Evolutionary conservation across 2,113 vertebrate genomes (phyloP).

Genomic region (Gracilinanus agilis): DNA sequence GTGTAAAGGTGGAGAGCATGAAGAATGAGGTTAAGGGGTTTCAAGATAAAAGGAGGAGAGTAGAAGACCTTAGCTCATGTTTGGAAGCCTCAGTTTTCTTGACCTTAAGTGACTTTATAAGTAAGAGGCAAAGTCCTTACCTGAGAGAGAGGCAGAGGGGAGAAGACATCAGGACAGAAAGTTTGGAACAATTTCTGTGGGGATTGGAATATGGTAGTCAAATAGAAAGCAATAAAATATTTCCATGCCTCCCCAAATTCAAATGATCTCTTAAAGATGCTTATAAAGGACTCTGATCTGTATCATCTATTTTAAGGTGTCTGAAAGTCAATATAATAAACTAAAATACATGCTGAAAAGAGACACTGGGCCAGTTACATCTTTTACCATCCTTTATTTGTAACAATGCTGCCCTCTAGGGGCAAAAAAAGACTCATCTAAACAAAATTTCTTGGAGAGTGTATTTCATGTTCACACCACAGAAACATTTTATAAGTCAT

Average conservation of each 20-base stretch:
- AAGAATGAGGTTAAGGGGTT: neutral
- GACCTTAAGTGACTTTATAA: neutral
- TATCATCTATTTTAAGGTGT: neutral
- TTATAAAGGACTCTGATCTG: neutral
- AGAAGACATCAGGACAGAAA: neutral
- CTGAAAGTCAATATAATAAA: neutral
- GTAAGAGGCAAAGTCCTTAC: neutral
- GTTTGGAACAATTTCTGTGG: too few relatives aligned
- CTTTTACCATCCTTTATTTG: constrained; percentile 16
- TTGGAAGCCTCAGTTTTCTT: neutral
- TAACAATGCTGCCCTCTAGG: constrained; percentile 72
- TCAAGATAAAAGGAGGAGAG: neutral
- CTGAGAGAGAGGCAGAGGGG: neutral
- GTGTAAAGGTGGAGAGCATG: neutral
- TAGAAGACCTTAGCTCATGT: neutral
- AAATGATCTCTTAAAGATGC: neutral
- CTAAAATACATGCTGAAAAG: neutral
- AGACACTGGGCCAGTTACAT: neutral
- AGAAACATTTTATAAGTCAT: constrained; percentile 24
- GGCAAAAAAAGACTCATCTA: constrained; percentile 41
- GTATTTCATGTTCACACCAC: neutral
- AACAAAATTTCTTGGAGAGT: constrained; percentile 18
- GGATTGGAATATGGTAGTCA: too few relatives aligned
- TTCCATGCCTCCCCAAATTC: neutral
- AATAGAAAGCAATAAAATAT: neutral